Conservation (phyloP, 1,140 invertebrate genomes). For the Akabosia matsudoensis region DNA sequence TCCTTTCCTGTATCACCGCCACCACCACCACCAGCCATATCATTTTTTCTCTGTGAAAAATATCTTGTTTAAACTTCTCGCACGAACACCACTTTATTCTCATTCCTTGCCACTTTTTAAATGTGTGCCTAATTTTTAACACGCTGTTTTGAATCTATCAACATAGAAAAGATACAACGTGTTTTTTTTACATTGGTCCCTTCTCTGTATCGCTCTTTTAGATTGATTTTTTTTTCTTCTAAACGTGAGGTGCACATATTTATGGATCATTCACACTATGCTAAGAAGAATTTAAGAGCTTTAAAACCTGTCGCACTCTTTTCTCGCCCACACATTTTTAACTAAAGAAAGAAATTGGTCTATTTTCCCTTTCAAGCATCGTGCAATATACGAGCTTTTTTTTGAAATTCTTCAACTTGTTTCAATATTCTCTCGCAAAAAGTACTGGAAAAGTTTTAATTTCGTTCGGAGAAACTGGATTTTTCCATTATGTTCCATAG, state of each 20-base stretch:
- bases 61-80: neutral
- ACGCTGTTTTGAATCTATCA: constrained; percentile 15
- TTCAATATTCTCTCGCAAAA: too few relatives aligned
- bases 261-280: neutral
- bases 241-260: neutral
- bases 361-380: neutral
- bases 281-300: neutral
- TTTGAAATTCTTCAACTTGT: neutral
- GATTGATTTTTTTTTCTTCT: neutral
- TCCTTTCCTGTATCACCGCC: neutral
- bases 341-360: neutral
- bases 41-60: neutral
- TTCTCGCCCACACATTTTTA: constrained; percentile 23
- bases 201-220: too few relatives aligned
- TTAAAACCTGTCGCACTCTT: neutral
- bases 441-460: too few relatives aligned
- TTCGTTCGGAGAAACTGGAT: too few relatives aligned
- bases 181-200: too few relatives aligned
- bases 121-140: neutral
- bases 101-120: neutral
- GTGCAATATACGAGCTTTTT: neutral
- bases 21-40: neutral
- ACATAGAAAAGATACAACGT: too few relatives aligned
- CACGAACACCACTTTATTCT: neutral
- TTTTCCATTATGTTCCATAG: too few relatives aligned